Base-by-base conservation (phyloP, 1,140 invertebrate species). In the Heliconius congener region DNA sequence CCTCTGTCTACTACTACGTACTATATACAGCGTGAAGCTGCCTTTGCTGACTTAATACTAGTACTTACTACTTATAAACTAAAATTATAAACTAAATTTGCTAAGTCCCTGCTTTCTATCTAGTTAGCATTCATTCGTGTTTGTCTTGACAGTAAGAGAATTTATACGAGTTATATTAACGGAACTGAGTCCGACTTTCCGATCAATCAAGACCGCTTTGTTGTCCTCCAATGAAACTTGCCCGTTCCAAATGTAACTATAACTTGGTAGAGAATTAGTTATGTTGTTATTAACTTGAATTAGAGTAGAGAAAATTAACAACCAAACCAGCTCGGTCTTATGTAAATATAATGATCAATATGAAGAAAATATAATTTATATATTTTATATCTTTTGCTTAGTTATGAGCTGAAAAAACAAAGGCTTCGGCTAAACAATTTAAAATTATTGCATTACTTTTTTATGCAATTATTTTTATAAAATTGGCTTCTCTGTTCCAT, bases 141-240 rank as follows among this genome's bases (percentile, higher is more conserved):
- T 74, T 74, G 55, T 60, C 19, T 75, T 39, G 19, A 75, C 55
- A 75, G 55, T 74, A 52, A 42, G 37, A 19, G 46, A 74, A 39
- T 75, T 66, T 60, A 37, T 42, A 42, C 55, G 55, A 66, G 39
- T 75, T 75, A 60, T 75, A 66, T 75, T 75, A 55, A 23, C 30
- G 34, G 55, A 60, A 75, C 74, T 37, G 55, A 75, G 55, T n/a
- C 27, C 52, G 55, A 75, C 74, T 75, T 71, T 46, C 39, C 27
- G 39, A 76, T 57, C 57, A 46, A 66, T 76, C 60, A 76, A 19
- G 46, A 70, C 60, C 46, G 60, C 74, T 76, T 66, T 76, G 74
- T 76, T 39, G 57, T 66, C 27, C 60, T 66, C 27, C 23, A 66
- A 30, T 66, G 60, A 66, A 66, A 66, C 23, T 66, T 66, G 13